Base-by-base conservation (phyloP, 37 sponge, comb jelly and placozoan species). In the Halichondria panicea region DNA sequence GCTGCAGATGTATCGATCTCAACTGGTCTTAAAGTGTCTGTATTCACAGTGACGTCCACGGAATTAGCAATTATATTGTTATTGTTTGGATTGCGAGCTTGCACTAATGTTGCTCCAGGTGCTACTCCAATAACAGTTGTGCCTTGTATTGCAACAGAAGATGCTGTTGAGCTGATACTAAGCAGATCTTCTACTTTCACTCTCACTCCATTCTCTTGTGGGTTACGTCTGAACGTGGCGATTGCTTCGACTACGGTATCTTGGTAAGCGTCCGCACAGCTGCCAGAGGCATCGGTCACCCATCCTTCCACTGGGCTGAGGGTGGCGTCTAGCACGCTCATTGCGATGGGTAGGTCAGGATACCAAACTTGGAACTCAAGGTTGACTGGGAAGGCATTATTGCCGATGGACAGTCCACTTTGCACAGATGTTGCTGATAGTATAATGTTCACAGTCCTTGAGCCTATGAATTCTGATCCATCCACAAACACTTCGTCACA, bases 321-420 rank as follows among this genome's bases (percentile, higher is more conserved):
- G n/a, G 45, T 44, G 1, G 41, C 13, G 53, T 90, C 91, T 3
- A 27, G 55, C 18, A 40, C n/a, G 55, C 5, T 44, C 0, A 85
- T 12, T 19, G 44, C 55, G 18, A 90, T 48, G 13, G 87, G 78
- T 8, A 77, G 36, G 0, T 71, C 63, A 43, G 91, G 91, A 40
- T 58, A 81, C 82, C 77, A 90, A 13, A 90, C 87, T 31, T 71
- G 71, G 53, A 79, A 75, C 18, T 58, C 42, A 31, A 85, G 48
- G 28, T 8, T 7, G 33, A 77, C 65, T 9, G 80, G 79, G 52
- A 86, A 79, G 4, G 54, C 66, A 40, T 35, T 1, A 6, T 44
- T 31, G 2, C 19, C 43, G 34, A 70, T 28, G 4, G 40, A 22
- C 15, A 66, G 54, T 34, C 30, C 37, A 12, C 38, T 58, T 21